Evolutionary conservation across 2,113 vertebrate genomes (phyloP).

Genomic region (Antechinus flavipes): DNA sequence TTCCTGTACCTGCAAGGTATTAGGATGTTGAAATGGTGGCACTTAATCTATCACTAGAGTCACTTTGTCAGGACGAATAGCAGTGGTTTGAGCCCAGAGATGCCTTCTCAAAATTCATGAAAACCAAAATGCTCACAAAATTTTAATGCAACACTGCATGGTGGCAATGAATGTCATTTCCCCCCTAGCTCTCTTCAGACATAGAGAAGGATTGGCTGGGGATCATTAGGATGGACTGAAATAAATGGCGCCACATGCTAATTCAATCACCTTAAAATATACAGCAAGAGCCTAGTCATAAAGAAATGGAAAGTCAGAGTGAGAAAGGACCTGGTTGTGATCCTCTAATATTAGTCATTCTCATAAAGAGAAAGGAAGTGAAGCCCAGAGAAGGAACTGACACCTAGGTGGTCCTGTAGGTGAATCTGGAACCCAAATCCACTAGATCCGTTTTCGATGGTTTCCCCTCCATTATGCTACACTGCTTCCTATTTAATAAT

Average conservation of each 20-base stretch:
- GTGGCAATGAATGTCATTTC: conserved; percentile 19
- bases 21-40: conserved; percentile 37
- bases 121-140: conserved; percentile 38
- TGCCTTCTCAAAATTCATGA: conserved; percentile 75
- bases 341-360: neutral
- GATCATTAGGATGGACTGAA: neutral
- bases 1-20: conserved; percentile 26
- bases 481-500: neutral
- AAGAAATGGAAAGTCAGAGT: neutral
- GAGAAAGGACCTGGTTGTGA: neutral
- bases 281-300: neutral
- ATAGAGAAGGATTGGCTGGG: neutral
- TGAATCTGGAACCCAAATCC: neutral
- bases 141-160: conserved; percentile 23
- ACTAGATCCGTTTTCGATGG: neutral
- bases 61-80: conserved; percentile 76
- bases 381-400: neutral
- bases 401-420: neutral
- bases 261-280: neutral
- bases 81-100: conserved; percentile 67
- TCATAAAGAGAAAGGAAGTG: neutral
- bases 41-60: conserved; percentile 68
- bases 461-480: neutral
- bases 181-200: neutral
- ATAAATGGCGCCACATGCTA: fast-evolving